Evolutionary conservation across 2,113 vertebrate species (phyloP), one percentile per base, ranked within the genome.

Genomic region (Elachura formosa): DNA sequence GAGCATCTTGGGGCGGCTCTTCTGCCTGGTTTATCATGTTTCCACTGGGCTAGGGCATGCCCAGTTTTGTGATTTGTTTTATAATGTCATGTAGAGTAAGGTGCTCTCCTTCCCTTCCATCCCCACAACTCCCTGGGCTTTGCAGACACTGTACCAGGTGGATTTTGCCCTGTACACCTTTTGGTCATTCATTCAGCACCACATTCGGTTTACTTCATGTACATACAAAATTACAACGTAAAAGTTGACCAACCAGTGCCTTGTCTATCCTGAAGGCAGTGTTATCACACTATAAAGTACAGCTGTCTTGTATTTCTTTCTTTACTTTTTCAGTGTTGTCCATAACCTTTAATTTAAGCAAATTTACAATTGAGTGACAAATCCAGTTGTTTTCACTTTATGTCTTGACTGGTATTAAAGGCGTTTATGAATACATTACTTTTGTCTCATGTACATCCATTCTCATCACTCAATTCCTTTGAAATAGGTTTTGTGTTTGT

Each of bases 401-500:
- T 46, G 25, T 64, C 24, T 26, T 74, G 40, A 46, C 23, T 69
- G 12, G 59, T 75, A 40, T 52, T 68, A 97, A 90, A 74, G 8
- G 12, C 31, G 16, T 89, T 85, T 83, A 79, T 89, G 76, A 73
- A 77, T 67, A 71, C 17, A 66, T 71, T 85, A 59, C 45, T 86
- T 88, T 76, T 79, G 29, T 89, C 93, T 84, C 87, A 77, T 71
- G 40, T 45, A 40, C 38, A 90, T 82, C 51, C 31, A 28, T 89
- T 85, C n/a, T 90, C 40, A 74, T 87, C 33, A 54, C 40, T 76
- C 45, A 75, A 64, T 88, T 92, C 41, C 56, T 96, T 95, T 95
- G 87, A 95, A 92, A 95, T 72, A 38, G 59, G 46, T 83, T 95
- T 87, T 90, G 25, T 2, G 0, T 96, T 89, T 87, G 72, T 61